Evolutionary conservation across 2,113 vertebrate genomes (phyloP).

Genomic region (Balaenoptera acutorostrata): DNA sequence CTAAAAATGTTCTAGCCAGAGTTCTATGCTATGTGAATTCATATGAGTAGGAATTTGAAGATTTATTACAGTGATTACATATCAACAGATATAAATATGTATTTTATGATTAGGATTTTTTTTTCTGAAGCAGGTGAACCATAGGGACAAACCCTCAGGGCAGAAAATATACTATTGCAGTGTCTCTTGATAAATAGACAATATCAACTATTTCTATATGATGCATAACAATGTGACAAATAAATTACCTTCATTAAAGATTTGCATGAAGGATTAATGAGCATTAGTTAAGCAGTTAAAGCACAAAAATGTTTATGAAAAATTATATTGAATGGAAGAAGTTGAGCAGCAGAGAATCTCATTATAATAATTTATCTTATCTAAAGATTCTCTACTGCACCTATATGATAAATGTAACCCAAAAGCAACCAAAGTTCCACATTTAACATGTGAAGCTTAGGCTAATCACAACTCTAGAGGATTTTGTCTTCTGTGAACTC

Average conservation of each 20-base stretch:
- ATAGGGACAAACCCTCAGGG: constrained; percentile 52
- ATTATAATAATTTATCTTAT: constrained; percentile 61
- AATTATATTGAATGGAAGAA: constrained; percentile 37
- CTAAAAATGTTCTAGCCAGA: not conserved
- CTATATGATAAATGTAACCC: not conserved
- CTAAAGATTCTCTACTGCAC: not conserved
- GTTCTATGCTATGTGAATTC: not conserved
- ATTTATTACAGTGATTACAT: constrained; percentile 73
- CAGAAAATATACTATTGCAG: constrained; percentile 72
- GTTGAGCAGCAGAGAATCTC: constrained; percentile 1
- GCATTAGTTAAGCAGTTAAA: constrained; percentile 65
- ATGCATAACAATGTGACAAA: constrained; percentile 65
- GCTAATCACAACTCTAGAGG: not conserved
- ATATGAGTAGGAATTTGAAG: constrained; percentile 57
- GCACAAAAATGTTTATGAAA: constrained; percentile 49
- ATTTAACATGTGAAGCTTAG: not conserved
- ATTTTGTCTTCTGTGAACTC: not conserved
- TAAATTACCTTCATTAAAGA: constrained; percentile 77
- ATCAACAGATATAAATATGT: constrained; percentile 67
- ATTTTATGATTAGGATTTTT: constrained; percentile 41
- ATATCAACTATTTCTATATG: constrained; percentile 43
- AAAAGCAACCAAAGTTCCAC: not conserved
- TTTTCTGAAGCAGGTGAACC: constrained; percentile 57
- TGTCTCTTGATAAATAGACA: constrained; percentile 67
- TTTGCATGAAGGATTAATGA: constrained; percentile 77